Evolutionary conservation across 1,140 invertebrate genomes (phyloP).

Genomic region (Bombus superbus): DNA sequence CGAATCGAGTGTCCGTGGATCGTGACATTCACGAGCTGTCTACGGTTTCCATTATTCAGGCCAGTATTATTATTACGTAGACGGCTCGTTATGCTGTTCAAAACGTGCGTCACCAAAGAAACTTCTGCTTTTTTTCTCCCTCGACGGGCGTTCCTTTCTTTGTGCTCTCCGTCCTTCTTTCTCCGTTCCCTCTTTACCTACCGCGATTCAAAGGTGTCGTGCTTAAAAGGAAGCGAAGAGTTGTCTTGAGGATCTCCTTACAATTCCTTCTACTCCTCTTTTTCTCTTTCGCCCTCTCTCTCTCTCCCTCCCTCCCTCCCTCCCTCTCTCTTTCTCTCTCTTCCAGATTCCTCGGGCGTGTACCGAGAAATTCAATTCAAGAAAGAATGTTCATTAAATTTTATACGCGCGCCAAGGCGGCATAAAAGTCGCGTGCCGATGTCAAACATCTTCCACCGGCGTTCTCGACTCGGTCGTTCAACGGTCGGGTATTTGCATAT

Average conservation of each 20-base stretch:
- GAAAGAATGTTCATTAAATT: constrained; percentile 49
- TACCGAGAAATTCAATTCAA: constrained; percentile 43
- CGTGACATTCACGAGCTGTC: constrained; percentile 39
- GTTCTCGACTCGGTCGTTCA: neutral
- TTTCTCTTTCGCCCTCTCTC: constrained; percentile 24
- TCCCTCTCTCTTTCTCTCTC: constrained; percentile 1
- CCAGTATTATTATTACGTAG: constrained; percentile 58
- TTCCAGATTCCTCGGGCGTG: constrained; percentile 5
- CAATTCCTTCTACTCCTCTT: constrained; percentile 36
- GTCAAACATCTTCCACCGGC: neutral
- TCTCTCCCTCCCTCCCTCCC: neutral
- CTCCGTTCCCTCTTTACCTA: constrained; percentile 32
- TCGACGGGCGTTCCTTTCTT: constrained; percentile 10
- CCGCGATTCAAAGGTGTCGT: constrained; percentile 56
- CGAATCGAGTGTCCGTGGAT: constrained; percentile 57
- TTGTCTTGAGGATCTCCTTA: constrained; percentile 54
- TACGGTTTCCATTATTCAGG: constrained; percentile 49
- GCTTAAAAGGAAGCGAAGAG: constrained; percentile 47
- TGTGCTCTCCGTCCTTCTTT: neutral
- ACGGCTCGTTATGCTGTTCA: constrained; percentile 50
- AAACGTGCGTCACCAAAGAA: constrained; percentile 46
- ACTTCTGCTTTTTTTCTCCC: neutral
- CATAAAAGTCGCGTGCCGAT: constrained; percentile 6
- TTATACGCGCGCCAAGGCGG: neutral
- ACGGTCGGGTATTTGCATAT: constrained; percentile 20